A percentile compares a stretch with the other conserved stretches of the same genome.
Evolutionary conservation across 2,888 invertebrate species (phyloP).

Genomic region (Leucophora obtusa): DNA sequence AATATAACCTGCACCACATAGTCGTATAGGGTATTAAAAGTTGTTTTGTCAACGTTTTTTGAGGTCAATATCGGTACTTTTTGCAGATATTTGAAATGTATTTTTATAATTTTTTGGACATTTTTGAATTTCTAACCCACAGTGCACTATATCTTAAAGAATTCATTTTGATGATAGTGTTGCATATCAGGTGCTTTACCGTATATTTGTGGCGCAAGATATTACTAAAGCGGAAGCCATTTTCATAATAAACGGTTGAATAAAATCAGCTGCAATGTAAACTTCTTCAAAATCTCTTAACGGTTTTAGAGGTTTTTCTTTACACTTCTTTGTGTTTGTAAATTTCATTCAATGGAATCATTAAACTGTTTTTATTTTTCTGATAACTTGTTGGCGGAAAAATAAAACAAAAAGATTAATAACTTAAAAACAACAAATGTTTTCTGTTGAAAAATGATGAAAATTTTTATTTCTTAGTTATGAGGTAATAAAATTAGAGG

Average conservation of each 20-base stretch:
- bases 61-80: too few species aligned
- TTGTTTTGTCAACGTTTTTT: too few species aligned
- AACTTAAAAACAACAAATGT: slow-evolving; percentile 20
- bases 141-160: slow-evolving; percentile 17
- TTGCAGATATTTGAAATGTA: too few species aligned
- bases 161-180: slow-evolving; percentile 33
- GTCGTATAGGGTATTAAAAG: too few species aligned
- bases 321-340: not conserved
- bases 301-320: not conserved
- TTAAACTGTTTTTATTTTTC: slow-evolving; percentile 11
- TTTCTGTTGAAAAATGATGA: slow-evolving; percentile 15
- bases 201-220: slow-evolving; percentile 15
- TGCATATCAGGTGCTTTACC: slow-evolving; percentile 65
- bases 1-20: too few species aligned
- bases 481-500: slow-evolving; percentile 15
- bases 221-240: slow-evolving; percentile 29
- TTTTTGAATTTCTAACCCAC: not conserved
- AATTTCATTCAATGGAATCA: not conserved
- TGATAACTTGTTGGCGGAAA: slow-evolving; percentile 16
- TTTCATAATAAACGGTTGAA: slow-evolving; percentile 28
- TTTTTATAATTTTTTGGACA: too few species aligned
- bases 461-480: slow-evolving; percentile 1
- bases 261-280: not conserved
- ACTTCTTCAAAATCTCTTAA: slow-evolving; percentile 10
- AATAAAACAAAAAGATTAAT: slow-evolving; percentile 36